These are phyloP conservation scores for Lota lota DNA, from an alignment of 2,113 vertebrate genomes.

Conservation along the genomic window DNA sequence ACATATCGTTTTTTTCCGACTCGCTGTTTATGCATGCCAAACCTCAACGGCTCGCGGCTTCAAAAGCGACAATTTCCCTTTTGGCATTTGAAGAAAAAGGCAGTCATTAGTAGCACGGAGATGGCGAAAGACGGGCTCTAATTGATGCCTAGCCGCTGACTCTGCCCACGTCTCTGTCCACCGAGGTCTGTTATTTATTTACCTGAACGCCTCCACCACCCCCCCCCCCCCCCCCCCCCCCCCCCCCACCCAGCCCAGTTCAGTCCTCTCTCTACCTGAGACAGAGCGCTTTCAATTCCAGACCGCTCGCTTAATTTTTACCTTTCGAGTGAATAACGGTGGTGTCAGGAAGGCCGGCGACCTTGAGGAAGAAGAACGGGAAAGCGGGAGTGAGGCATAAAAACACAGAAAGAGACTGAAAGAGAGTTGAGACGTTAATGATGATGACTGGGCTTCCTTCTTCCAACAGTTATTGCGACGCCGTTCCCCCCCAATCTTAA, in stretches of 20 bases:
- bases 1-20: constrained; percentile 42
- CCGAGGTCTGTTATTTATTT: constrained; percentile 52
- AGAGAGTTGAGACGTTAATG: constrained; percentile 42
- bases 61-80: constrained; percentile 18
- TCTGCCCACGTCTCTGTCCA: constrained; percentile 15
- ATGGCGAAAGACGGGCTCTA: constrained; percentile 48
- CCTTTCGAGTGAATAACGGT: constrained; percentile 15
- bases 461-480: neutral
- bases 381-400: constrained; percentile 23
- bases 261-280: too few relatives aligned
- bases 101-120: constrained; percentile 49
- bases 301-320: too few relatives aligned
- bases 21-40: constrained; percentile 52
- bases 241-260: too few relatives aligned
- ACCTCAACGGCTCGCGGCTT: constrained; percentile 22
- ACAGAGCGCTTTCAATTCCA: too few relatives aligned
- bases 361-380: constrained; percentile 51
- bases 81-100: constrained; percentile 31
- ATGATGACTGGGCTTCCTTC: constrained; percentile 47
- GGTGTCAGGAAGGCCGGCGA: constrained; percentile 46
- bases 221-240: too few relatives aligned
- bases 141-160: constrained; percentile 57
- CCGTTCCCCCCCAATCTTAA: constrained; percentile 27
- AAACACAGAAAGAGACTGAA: neutral
- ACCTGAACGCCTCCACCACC: constrained; percentile 25